These are phyloP conservation scores for Epistrophella euchroma DNA, from an alignment of 2,888 invertebrate genomes.

Conservation along the genomic window DNA sequence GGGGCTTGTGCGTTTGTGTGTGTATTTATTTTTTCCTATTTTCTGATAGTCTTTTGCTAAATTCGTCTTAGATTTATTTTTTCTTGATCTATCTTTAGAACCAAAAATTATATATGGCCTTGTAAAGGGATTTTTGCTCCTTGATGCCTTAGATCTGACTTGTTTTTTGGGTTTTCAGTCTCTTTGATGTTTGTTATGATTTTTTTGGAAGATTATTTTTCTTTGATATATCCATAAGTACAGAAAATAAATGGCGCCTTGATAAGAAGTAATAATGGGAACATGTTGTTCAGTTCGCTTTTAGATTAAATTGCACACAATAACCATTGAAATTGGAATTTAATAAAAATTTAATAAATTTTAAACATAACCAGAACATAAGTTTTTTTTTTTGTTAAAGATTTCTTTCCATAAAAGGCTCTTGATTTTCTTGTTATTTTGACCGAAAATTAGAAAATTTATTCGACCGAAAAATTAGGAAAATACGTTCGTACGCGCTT, in stretches of 20 bases:
- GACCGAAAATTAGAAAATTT: too few species aligned
- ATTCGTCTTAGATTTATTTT: not conserved
- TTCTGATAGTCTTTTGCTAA: not conserved
- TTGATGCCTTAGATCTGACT: not conserved
- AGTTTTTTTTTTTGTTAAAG: too few species aligned
- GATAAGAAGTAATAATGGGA: not conserved
- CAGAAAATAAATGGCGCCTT: not conserved
- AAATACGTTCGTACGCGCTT: too few species aligned
- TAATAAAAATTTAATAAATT: too few species aligned
- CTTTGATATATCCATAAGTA: not conserved
- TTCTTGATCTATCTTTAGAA: not conserved
- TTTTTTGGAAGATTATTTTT: not conserved
- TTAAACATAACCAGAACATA: not conserved
- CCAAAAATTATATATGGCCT: not conserved
- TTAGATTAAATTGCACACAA: not conserved
- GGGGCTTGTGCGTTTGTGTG: not conserved
- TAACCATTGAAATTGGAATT: slow-evolving; percentile 1
- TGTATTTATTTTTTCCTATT: not conserved
- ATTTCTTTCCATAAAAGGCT: too few species aligned
- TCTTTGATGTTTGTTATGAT: slow-evolving; percentile 6
- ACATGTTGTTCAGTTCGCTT: not conserved
- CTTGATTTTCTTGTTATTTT: too few species aligned
- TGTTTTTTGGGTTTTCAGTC: not conserved
- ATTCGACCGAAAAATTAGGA: too few species aligned
- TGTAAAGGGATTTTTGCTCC: not conserved